Evolutionary conservation across 1,140 invertebrate genomes (phyloP).

Genomic region (Pseudomyrmex pallidus): DNA sequence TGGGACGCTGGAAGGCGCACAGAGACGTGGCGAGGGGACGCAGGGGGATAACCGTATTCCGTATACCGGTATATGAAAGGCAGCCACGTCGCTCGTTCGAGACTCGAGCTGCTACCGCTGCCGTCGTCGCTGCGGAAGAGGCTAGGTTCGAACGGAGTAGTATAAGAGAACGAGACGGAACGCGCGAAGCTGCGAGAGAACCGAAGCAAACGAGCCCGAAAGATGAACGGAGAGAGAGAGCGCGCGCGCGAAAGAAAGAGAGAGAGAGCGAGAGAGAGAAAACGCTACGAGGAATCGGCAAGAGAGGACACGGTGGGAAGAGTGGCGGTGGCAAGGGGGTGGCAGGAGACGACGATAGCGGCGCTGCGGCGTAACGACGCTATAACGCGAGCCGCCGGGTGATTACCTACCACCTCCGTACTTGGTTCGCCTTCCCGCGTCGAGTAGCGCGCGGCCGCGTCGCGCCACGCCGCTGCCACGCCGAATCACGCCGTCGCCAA

Average conservation of each 20-base stretch:
- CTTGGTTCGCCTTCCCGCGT: slow-evolving; percentile 68
- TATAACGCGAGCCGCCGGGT: slow-evolving; percentile 82
- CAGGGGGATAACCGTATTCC: slow-evolving; percentile 61
- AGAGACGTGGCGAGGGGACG: neutral
- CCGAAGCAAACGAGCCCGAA: slow-evolving; percentile 56
- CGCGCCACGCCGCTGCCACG: slow-evolving; percentile 43
- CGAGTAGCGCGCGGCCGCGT: slow-evolving; percentile 56
- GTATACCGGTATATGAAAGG: slow-evolving; percentile 62
- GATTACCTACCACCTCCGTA: slow-evolving; percentile 81
- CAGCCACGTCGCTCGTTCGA: slow-evolving; percentile 63
- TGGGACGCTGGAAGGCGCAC: slow-evolving; percentile 33
- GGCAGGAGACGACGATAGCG: slow-evolving; percentile 75
- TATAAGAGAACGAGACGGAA: slow-evolving; percentile 53
- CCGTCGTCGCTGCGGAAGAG: slow-evolving; percentile 55
- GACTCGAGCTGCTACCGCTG: slow-evolving; percentile 58
- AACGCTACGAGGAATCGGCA: slow-evolving; percentile 61
- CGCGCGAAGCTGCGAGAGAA: slow-evolving; percentile 57
- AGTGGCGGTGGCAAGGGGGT: slow-evolving; percentile 62
- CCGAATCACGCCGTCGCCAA: neutral
- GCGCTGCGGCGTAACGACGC: slow-evolving; percentile 82
- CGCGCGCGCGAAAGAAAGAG: slow-evolving; percentile 50
- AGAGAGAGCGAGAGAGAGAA: slow-evolving; percentile 50
- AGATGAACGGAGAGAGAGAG: slow-evolving; percentile 67
- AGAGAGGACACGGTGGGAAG: slow-evolving; percentile 52
- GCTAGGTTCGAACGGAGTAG: slow-evolving; percentile 51